These are phyloP conservation scores for Pseudorectes ferrugineus DNA, from an alignment of 2,113 vertebrate genomes.

Conservation along the genomic window DNA sequence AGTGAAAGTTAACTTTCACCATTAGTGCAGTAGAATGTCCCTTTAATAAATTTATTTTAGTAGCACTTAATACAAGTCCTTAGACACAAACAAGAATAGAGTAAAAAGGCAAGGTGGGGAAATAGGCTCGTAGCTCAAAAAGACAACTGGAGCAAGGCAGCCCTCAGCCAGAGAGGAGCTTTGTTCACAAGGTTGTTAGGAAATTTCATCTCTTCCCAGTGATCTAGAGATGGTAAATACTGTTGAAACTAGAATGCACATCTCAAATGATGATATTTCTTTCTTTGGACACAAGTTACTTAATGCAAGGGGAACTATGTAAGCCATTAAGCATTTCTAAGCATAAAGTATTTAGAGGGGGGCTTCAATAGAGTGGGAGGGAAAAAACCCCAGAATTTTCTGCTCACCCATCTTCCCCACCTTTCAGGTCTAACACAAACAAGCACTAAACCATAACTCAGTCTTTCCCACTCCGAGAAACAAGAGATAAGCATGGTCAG, in stretches of 20 bases:
- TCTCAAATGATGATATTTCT: background rate
- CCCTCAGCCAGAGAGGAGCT: background rate
- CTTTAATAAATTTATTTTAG: slow-evolving; percentile 32
- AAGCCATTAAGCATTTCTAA: background rate
- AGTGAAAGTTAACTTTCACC: slow-evolving; percentile 32
- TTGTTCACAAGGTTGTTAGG: background rate
- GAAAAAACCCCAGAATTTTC: background rate
- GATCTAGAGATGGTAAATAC: background rate
- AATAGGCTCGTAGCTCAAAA: background rate
- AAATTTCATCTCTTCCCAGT: background rate
- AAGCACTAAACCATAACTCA: background rate
- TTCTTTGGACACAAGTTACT: accelerated
- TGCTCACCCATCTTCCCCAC: background rate
- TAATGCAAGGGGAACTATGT: background rate
- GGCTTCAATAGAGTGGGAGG: accelerated
- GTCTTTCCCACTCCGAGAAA: background rate
- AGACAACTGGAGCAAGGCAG: background rate
- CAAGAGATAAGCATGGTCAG: background rate
- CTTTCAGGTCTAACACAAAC: background rate
- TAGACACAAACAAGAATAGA: background rate
- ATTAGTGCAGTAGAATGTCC: background rate
- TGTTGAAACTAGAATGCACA: background rate
- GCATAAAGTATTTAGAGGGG: background rate
- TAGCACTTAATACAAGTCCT: background rate
- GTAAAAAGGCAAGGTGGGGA: background rate